These are phyloP conservation scores for Dicrurus megarhynchus DNA, from an alignment of 2,113 vertebrate species.

Conservation along the genomic window DNA sequence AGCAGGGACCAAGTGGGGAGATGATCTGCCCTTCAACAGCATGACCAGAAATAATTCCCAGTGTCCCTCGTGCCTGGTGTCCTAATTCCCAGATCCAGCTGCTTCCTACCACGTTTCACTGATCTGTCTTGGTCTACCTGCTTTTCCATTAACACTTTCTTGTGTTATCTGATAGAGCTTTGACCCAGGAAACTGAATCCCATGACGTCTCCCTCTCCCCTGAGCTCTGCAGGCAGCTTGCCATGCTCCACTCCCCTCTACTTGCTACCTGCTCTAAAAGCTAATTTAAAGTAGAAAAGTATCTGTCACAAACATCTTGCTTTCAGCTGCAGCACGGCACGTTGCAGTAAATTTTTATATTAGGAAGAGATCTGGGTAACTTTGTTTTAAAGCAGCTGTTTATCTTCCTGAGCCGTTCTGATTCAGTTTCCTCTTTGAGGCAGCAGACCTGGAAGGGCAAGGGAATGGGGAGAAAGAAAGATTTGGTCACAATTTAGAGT, in stretches of 20 bases:
- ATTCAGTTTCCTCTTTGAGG: background rate
- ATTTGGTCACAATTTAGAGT: conserved; percentile 30
- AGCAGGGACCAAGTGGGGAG: background rate
- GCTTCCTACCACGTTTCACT: background rate
- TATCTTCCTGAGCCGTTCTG: background rate
- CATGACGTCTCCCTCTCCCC: conserved; percentile 57
- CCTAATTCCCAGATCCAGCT: background rate
- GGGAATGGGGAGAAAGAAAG: background rate
- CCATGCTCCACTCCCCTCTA: conserved; percentile 78
- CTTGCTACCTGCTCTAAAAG: conserved; percentile 79
- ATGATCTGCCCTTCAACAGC: background rate
- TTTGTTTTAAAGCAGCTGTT: conserved; percentile 30
- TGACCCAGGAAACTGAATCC: conserved; percentile 83
- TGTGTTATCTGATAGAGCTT: conserved; percentile 78
- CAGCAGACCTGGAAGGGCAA: background rate
- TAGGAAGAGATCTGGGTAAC: background rate
- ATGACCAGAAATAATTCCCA: background rate
- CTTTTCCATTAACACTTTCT: conserved; percentile 73
- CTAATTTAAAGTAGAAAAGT: conserved; percentile 48
- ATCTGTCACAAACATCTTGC: background rate
- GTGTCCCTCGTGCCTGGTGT: fast-evolving
- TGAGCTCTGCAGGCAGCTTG: conserved; percentile 69
- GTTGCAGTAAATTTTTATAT: background rate
- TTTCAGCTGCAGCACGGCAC: background rate
- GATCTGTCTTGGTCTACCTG: conserved; percentile 56